Conservation (phyloP, 2,113 vertebrate genomes). For the Polypterus bichir region DNA sequence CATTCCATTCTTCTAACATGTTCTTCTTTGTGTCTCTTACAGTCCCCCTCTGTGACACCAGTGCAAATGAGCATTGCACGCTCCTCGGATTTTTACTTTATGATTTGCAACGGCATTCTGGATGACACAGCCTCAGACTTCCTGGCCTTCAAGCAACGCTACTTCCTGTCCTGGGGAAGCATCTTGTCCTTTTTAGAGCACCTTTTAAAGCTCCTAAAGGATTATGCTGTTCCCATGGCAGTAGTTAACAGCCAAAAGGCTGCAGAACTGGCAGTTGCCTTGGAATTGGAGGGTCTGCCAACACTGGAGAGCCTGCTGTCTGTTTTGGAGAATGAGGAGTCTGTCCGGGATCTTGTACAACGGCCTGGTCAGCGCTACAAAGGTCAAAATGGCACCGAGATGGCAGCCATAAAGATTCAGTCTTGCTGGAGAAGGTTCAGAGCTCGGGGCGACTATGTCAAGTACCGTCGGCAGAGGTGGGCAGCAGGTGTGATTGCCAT, state of each 20-base stretch:
- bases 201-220: constrained; percentile 45
- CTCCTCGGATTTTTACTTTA: constrained; percentile 24
- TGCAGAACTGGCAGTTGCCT: constrained; percentile 31
- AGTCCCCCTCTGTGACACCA: constrained; percentile 26
- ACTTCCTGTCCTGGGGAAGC: constrained; percentile 44
- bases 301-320: constrained; percentile 35
- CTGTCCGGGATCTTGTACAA: constrained; percentile 35
- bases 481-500: constrained; percentile 54
- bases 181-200: constrained; percentile 36
- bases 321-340: constrained; percentile 44
- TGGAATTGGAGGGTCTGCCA: constrained; percentile 26
- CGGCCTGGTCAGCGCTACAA: constrained; percentile 57
- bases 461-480: constrained; percentile 42
- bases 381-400: constrained; percentile 42
- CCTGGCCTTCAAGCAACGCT: constrained; percentile 48
- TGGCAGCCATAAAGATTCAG: constrained; percentile 52
- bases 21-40: constrained; percentile 18
- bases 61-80: too few relatives aligned
- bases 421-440: constrained; percentile 48
- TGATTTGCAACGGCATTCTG: constrained; percentile 39
- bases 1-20: constrained; percentile 15
- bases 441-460: constrained; percentile 37
- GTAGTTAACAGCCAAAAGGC: constrained; percentile 38
- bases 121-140: constrained; percentile 44
- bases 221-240: constrained; percentile 53